Conservation (phyloP, 2,113 vertebrate genomes). For the Lepus europaeus region DNA sequence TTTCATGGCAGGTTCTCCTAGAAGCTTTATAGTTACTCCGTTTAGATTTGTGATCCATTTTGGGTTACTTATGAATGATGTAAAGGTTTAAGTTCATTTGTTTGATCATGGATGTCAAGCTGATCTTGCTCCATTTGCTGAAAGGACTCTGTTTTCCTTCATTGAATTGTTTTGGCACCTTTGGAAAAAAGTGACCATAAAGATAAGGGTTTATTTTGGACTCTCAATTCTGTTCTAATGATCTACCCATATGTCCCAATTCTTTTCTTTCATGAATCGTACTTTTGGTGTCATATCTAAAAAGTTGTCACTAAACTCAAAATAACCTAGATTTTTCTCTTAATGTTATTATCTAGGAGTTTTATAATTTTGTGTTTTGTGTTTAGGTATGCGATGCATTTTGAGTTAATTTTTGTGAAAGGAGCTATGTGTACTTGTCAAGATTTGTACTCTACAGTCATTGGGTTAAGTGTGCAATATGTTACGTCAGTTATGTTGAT, state of each 20-base stretch:
- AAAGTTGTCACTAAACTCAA: neutral
- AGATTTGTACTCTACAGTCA: neutral
- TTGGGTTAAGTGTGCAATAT: neutral
- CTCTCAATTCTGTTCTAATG: neutral
- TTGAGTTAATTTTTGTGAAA: neutral
- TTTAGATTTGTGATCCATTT: neutral
- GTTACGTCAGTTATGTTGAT: neutral
- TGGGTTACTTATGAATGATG: neutral
- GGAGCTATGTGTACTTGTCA: neutral
- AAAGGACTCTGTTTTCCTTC: neutral
- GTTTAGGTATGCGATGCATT: neutral
- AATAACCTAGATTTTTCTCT: neutral
- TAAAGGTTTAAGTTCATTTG: neutral
- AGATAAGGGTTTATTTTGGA: neutral
- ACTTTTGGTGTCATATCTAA: neutral
- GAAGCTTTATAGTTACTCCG: neutral
- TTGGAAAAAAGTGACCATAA: neutral
- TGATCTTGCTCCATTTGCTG: neutral
- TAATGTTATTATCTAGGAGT: neutral
- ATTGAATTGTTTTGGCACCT: neutral
- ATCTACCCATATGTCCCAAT: no score
- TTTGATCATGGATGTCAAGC: neutral
- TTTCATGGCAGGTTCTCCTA: neutral
- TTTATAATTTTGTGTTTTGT: neutral
- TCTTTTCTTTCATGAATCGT: neutral